Conservation (phyloP, 1,140 invertebrate genomes). For the Mamestra configurata region DNA sequence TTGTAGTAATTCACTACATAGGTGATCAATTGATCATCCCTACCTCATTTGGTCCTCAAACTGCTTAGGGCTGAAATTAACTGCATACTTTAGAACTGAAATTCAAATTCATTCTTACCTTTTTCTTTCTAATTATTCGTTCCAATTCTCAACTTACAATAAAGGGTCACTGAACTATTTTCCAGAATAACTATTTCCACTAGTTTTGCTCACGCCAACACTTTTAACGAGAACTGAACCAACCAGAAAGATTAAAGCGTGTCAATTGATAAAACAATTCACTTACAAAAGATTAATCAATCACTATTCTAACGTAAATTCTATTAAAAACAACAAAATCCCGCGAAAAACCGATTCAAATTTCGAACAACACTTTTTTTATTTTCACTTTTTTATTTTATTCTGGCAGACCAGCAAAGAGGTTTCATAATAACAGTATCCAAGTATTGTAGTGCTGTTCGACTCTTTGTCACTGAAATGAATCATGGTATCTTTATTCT, state of each 20-base stretch:
- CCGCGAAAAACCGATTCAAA: not conserved
- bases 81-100: too few relatives aligned
- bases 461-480: constrained; percentile 52
- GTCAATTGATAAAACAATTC: constrained; percentile 7
- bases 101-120: not conserved
- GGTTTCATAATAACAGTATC: not conserved
- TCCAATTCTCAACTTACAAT: not conserved
- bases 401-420: not conserved
- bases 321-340: not conserved
- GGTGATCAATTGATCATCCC: too few relatives aligned
- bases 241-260: not conserved
- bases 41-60: too few relatives aligned
- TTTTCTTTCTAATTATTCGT: not conserved
- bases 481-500: constrained; percentile 55
- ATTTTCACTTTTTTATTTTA: not conserved
- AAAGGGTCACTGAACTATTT: not conserved
- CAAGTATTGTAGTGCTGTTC: constrained; percentile 4
- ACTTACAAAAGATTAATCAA: not conserved
- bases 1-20: too few relatives aligned
- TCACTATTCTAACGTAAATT: not conserved
- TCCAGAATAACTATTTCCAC: not conserved
- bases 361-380: not conserved
- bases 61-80: too few relatives aligned
- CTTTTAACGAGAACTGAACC: not conserved
- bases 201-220: not conserved